Evolutionary conservation across 2,113 vertebrate genomes (phyloP).

Genomic region (Columba janthina): DNA sequence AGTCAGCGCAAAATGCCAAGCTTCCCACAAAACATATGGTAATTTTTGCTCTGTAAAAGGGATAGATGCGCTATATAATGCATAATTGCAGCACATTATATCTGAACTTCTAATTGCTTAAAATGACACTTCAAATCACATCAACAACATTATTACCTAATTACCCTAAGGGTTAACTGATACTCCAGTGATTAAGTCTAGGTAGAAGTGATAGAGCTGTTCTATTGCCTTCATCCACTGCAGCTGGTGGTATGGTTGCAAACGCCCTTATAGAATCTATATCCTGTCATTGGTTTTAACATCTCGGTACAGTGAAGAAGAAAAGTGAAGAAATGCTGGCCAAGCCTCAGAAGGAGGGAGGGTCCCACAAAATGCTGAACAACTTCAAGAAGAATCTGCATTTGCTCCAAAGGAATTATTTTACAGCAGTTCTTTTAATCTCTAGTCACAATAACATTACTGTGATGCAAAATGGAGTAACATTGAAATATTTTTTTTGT

Average conservation of each 20-base stretch:
- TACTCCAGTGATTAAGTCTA: conserved; percentile 27
- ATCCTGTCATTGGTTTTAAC: background rate
- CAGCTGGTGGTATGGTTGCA: background rate
- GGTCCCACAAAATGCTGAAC: background rate
- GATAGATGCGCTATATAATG: conserved; percentile 52
- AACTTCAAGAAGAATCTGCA: background rate
- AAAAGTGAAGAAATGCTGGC: background rate
- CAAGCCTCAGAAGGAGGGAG: background rate
- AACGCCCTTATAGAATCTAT: background rate
- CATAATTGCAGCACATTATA: conserved; percentile 45
- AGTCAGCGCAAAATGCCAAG: background rate
- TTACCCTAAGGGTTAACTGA: conserved; percentile 64
- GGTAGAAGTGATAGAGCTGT: background rate
- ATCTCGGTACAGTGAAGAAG: background rate
- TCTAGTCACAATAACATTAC: background rate
- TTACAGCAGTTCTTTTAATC: background rate
- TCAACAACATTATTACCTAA: conserved; percentile 53
- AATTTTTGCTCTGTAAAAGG: conserved; percentile 17
- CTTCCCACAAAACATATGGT: conserved; percentile 11
- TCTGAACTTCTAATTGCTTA: conserved; percentile 63
- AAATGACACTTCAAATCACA: conserved; percentile 53
- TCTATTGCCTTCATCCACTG: background rate
- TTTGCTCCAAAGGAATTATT: background rate
- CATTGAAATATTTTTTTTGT: background rate
- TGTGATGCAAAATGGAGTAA: background rate